Percentiles rank a stretch among this genome's conserved stretches.
These are phyloP conservation scores for Acleris sparsana DNA, from an alignment of 2,888 invertebrate species.

Conservation along the genomic window DNA sequence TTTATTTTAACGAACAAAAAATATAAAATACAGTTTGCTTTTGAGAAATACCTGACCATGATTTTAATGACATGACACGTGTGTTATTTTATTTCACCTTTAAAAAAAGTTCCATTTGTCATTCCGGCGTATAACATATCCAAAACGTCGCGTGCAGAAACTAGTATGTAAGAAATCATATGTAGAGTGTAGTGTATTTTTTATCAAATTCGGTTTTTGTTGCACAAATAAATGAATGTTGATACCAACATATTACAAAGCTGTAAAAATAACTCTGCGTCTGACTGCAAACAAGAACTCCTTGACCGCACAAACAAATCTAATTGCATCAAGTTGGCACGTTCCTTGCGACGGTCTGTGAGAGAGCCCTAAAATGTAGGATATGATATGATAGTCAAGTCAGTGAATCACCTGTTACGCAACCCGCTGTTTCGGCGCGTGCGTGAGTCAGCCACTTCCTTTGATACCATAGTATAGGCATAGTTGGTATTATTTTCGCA, in stretches of 20 bases:
- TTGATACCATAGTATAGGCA: not conserved
- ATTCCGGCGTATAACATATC: too few species aligned
- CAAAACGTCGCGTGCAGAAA: too few species aligned
- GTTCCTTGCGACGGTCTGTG: constrained; percentile 2
- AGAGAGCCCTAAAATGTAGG: constrained; percentile 6
- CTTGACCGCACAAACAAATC: constrained; percentile 4
- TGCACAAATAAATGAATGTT: too few species aligned
- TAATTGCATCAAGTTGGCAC: constrained; percentile 4
- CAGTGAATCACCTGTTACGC: constrained; percentile 19
- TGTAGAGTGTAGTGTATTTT: too few species aligned
- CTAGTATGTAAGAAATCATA: too few species aligned
- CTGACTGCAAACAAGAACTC: not conserved
- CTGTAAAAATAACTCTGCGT: not conserved
- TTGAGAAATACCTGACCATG: too few species aligned
- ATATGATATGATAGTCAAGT: constrained; percentile 2
- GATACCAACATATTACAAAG: not conserved
- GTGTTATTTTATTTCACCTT: too few species aligned
- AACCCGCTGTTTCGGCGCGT: constrained; percentile 3
- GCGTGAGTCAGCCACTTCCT: constrained; percentile 11
- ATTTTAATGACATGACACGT: too few species aligned
- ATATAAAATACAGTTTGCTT: too few species aligned
- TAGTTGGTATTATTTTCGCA: not conserved
- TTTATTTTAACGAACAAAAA: too few species aligned
- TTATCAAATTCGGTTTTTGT: too few species aligned
- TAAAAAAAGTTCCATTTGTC: too few species aligned